Conservation (phyloP, 2,888 invertebrate genomes). For the Drosophila greeni region DNA sequence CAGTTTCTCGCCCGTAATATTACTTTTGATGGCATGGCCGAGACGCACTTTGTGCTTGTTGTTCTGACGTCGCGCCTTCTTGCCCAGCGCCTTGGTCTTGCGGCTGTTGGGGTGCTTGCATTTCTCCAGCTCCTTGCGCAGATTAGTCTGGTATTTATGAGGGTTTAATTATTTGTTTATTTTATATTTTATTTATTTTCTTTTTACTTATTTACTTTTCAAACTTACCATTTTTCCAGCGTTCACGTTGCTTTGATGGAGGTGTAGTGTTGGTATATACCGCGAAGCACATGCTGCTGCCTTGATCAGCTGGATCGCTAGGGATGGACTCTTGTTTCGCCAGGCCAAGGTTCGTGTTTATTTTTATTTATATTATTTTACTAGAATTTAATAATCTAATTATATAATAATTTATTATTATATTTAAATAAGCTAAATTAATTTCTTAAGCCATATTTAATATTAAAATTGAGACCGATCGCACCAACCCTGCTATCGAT, state of each 20-base stretch:
- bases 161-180: neutral
- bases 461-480: neutral
- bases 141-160: constrained; percentile 75
- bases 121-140: constrained; percentile 80
- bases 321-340: neutral
- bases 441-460: too few species aligned
- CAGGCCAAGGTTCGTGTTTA: too few species aligned
- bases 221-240: constrained; percentile 39
- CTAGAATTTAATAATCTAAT: neutral
- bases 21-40: constrained; percentile 85
- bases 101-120: constrained; percentile 92
- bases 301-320: constrained; percentile 14
- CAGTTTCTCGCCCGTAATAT: constrained; percentile 87
- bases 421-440: neutral
- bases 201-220: neutral
- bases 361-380: too few species aligned
- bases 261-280: constrained; percentile 18
- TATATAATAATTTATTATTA: neutral
- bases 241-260: constrained; percentile 50
- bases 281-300: constrained; percentile 7
- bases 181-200: too few species aligned
- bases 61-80: constrained; percentile 82
- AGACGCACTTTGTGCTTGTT: constrained; percentile 78
- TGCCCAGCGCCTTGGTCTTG: constrained; percentile 86
- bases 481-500: constrained; percentile 9